A percentile compares a stretch with the other conserved stretches of the same genome.
These are phyloP conservation scores for Drosophila orena DNA, from an alignment of 1,140 invertebrate genomes.

Conservation along the genomic window DNA sequence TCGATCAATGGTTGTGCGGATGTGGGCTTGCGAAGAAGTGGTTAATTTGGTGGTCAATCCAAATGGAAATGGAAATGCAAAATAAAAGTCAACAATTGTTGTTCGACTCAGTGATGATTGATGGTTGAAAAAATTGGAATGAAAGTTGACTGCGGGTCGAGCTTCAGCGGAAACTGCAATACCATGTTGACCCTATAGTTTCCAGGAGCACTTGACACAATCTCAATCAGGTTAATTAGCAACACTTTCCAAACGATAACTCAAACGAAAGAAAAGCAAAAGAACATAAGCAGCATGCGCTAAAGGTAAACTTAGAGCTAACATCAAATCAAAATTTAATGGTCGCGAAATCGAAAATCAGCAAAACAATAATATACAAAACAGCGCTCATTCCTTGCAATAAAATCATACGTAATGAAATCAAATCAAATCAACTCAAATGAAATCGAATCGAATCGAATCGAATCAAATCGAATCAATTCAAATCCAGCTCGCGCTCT, in stretches of 20 bases:
- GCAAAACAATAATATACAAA: conserved; percentile 35
- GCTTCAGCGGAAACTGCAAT: conserved; percentile 1
- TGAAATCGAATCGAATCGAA: conserved; percentile 48
- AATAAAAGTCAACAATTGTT: conserved; percentile 24
- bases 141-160: conserved; percentile 19
- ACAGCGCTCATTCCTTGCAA: conserved; percentile 53
- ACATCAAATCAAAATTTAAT: conserved; percentile 19
- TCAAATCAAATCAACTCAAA: conserved; percentile 53
- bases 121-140: conserved; percentile 54
- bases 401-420: conserved; percentile 44
- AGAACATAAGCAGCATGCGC: conserved; percentile 69
- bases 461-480: conserved; percentile 26
- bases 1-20: conserved; percentile 33
- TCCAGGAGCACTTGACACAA: conserved; percentile 39
- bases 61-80: conserved; percentile 37
- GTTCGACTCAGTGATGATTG: conserved; percentile 23
- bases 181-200: conserved; percentile 6
- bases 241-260: conserved; percentile 28
- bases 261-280: conserved; percentile 35
- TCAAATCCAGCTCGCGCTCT: conserved; percentile 61
- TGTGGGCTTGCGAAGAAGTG: not conserved
- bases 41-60: conserved; percentile 5
- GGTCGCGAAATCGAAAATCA: conserved; percentile 19
- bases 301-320: conserved; percentile 12
- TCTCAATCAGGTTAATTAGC: conserved; percentile 39